Percentiles rank a stretch among this genome's conserved stretches.
Conservation (phyloP, 1,140 invertebrate genomes). For the Vanessa tameamea region DNA sequence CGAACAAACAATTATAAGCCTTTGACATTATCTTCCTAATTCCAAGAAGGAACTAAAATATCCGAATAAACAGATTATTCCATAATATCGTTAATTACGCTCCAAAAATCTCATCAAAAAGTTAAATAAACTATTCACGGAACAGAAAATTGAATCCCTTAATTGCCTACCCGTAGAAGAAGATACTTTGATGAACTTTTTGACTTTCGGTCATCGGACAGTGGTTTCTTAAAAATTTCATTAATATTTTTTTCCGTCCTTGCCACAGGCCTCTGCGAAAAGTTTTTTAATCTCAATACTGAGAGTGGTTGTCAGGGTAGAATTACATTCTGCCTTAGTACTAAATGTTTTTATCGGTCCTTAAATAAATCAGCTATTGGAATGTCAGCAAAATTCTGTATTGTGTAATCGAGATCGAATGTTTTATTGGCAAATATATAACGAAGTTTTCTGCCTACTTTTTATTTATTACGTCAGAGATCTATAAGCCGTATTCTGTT, state of each 20-base stretch:
- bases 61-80: not conserved
- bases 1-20: not conserved
- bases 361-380: slow-evolving; percentile 58
- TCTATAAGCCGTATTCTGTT: slow-evolving; percentile 24
- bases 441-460: slow-evolving; percentile 32
- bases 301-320: slow-evolving; percentile 53
- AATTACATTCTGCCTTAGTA: slow-evolving; percentile 60
- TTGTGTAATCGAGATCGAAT: slow-evolving; percentile 36
- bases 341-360: slow-evolving; percentile 58
- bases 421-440: slow-evolving; percentile 40
- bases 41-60: not conserved
- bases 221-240: slow-evolving; percentile 56
- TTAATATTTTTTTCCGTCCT: slow-evolving; percentile 57
- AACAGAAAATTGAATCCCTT: slow-evolving; percentile 63
- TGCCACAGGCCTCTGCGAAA: slow-evolving; percentile 47
- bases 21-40: not conserved
- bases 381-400: slow-evolving; percentile 42
- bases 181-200: slow-evolving; percentile 61
- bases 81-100: slow-evolving; percentile 10
- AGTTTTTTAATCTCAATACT: slow-evolving; percentile 73
- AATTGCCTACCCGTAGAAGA: slow-evolving; percentile 64
- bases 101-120: slow-evolving; percentile 33
- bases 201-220: slow-evolving; percentile 54
- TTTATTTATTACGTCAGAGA: slow-evolving; percentile 36
- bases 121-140: slow-evolving; percentile 35